Percentiles rank a stretch among this genome's conserved stretches.
phyloP scores from a whole-genome alignment of 2,113 vertebrate species.

The Mesembrinibis cayennensis region DNA sequence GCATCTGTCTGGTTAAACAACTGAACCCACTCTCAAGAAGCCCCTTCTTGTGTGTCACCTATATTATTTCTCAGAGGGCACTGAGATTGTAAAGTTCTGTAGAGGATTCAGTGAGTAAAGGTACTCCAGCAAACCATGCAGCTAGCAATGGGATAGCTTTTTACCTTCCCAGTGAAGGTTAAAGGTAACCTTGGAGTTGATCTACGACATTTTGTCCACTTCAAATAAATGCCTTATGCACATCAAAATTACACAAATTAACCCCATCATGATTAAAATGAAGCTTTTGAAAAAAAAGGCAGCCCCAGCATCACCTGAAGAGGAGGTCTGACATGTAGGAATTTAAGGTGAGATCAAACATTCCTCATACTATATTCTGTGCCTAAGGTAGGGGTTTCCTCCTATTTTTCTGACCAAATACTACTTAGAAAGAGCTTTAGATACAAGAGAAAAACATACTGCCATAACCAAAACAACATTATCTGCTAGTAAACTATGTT shows the following conservation, averaged over 20 bases:
- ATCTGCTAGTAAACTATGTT: neutral
- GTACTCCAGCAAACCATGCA: neutral
- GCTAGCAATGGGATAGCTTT: neutral
- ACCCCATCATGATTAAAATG: neutral
- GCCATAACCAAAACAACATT: neutral
- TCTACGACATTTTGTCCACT: neutral
- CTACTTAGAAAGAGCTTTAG: neutral
- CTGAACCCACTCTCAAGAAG: neutral
- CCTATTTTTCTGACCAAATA: neutral
- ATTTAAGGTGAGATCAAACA: neutral
- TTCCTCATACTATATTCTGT: neutral
- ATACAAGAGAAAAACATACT: neutral
- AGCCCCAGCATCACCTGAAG: neutral
- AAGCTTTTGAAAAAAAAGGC: neutral
- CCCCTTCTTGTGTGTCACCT: neutral
- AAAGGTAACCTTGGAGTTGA: neutral
- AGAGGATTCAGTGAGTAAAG: neutral
- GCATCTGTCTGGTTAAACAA: neutral
- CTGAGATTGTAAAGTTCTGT: rapidly evolving
- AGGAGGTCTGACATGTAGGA: neutral
- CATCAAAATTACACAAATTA: neutral
- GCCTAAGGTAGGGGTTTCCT: neutral
- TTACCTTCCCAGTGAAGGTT: neutral
- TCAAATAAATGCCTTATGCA: neutral
- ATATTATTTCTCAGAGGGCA: neutral